Conservation (phyloP, 2,888 invertebrate genomes). For the Atherix ibis region DNA sequence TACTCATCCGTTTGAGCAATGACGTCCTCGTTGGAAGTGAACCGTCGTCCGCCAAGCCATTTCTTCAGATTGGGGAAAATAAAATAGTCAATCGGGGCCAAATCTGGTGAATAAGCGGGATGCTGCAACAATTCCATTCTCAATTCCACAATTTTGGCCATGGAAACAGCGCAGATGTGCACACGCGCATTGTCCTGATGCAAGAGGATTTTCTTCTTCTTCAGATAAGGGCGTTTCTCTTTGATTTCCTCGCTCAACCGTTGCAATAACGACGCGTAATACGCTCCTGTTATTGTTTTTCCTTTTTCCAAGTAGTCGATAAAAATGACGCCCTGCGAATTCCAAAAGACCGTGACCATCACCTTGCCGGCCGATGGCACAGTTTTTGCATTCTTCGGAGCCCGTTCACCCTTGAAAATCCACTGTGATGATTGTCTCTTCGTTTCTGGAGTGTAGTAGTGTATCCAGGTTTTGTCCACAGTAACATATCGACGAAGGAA, state of each 20-base stretch:
- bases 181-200: neutral
- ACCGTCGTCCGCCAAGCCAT: conserved; percentile 1
- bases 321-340: too few species aligned
- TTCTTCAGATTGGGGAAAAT: neutral
- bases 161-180: neutral
- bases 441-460: too few species aligned
- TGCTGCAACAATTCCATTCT: neutral
- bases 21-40: conserved; percentile 1
- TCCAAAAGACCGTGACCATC: conserved; percentile 1
- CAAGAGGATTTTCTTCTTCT: neutral
- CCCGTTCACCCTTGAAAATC: conserved; percentile 2
- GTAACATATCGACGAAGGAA: too few species aligned
- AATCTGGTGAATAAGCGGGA: neutral
- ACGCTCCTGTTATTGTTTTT: conserved; percentile 1
- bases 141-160: conserved; percentile 3
- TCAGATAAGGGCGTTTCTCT: neutral
- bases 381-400: too few species aligned
- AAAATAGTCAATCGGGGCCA: neutral
- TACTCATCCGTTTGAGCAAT: neutral
- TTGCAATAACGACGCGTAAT: neutral
- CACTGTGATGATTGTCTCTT: too few species aligned
- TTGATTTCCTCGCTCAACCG: neutral
- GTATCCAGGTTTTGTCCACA: too few species aligned
- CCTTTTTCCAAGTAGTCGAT: neutral
- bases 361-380: neutral